These are phyloP conservation scores for Spermophilus dauricus DNA, from an alignment of 2,113 vertebrate genomes.

Conservation along the genomic window DNA sequence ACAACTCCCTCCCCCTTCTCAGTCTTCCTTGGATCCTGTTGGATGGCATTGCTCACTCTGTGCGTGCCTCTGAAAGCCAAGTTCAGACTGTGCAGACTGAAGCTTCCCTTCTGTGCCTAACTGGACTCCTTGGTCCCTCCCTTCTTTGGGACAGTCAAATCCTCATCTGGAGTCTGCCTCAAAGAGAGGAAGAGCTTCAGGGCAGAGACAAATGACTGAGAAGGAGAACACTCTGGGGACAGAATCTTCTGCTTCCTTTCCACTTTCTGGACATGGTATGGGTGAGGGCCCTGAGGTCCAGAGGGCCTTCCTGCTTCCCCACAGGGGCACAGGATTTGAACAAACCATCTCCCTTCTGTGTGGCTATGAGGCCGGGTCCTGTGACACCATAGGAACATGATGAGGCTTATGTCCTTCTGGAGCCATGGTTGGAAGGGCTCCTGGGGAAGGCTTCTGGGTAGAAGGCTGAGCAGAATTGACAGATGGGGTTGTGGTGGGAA, in stretches of 20 bases:
- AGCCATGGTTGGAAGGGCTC: background rate
- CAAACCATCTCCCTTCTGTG: background rate
- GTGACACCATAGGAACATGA: background rate
- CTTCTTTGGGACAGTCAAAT: background rate
- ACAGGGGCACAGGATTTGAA: background rate
- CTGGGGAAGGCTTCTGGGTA: background rate
- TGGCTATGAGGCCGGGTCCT: background rate
- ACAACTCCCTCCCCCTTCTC: background rate
- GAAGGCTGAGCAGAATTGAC: background rate
- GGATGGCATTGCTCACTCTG: background rate
- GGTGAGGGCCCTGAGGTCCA: background rate
- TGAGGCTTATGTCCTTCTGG: background rate
- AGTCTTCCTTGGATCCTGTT: background rate
- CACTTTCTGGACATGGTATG: background rate
- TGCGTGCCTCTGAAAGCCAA: background rate
- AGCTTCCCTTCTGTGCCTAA: background rate
- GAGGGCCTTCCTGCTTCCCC: rapidly evolving
- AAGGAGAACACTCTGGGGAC: rapidly evolving
- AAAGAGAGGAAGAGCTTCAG: no score
- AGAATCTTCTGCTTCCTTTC: rapidly evolving
- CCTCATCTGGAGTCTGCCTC: background rate
- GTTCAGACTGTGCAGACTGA: rapidly evolving
- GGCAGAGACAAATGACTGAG: rapidly evolving
- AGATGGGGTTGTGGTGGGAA: background rate
- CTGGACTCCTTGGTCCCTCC: background rate